Evolutionary conservation across 1,140 invertebrate species (phyloP), one percentile per base, ranked within the genome.

Genomic region (Orius laevigatus): DNA sequence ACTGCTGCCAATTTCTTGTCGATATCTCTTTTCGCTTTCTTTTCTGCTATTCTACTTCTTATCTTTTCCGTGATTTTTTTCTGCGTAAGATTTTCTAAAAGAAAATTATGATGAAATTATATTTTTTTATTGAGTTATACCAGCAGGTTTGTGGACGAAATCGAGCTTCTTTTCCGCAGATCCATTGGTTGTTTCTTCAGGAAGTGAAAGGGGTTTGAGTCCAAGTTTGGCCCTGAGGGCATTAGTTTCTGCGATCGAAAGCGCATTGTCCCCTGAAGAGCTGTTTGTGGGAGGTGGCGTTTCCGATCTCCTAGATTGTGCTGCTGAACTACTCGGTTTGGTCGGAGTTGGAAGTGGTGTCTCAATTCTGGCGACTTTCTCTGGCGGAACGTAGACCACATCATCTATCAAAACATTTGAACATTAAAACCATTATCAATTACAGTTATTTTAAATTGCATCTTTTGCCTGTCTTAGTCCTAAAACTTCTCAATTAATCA

Each of bases 121-220:
- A 45, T 16, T 39, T 44, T 25, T 25, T 25, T 25, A 25, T 4
- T 4, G 25, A 40, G 42, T 54, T n/a, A n/a, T 57, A 56, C 74
- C 70, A 5, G 92, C 85, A 11, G 91, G 89, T 62, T 84, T 87
- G 63, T 97, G 93, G 56, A 93, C 81, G 70, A 93, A 93, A 60
- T 92, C 85, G 42, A 85, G 83, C 61, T 84, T 73, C 60, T 85
- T 84, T 62, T 81, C 81, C 56, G 60, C 60, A 43, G 53, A 53
- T 11, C 71, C 33, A 53, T 36, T 33, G 43, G 36, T 16, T 35
- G 47, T 32, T 20, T 31, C 48, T 33, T 43, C 11, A 18, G 16
- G 19, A 33, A 32, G 16, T 41, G 49, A 32, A 1, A 98, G 66
- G 4, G 93, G 94, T 62, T 94, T 94, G 2, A 98, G 67, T 2